Evolutionary conservation across 2,888 invertebrate genomes (phyloP).

Genomic region (Sinohyriopsis cumingii): DNA sequence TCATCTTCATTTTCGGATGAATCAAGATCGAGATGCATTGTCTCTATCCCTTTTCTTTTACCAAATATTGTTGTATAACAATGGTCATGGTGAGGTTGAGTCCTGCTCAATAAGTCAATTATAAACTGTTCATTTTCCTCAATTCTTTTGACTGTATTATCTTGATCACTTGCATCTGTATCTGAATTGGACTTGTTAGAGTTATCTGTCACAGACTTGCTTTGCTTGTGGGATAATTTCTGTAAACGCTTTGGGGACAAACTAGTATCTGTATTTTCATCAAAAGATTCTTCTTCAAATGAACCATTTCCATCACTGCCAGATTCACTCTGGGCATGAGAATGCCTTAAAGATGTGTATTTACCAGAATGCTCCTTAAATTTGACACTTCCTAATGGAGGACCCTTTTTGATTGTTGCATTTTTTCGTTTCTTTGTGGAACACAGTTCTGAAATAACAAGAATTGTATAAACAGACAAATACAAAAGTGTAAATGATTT

Average conservation of each 20-base stretch:
- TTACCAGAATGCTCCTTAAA: too few species aligned
- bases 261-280: too few species aligned
- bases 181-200: neutral
- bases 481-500: too few species aligned
- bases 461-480: too few species aligned
- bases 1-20: conserved; percentile 32
- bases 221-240: neutral
- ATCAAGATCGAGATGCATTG: conserved; percentile 24
- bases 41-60: conserved; percentile 42
- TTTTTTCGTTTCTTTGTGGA: too few species aligned
- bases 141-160: conserved; percentile 45
- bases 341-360: too few species aligned
- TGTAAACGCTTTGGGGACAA: conserved; percentile 3
- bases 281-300: too few species aligned
- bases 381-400: too few species aligned
- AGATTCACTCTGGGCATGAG: too few species aligned
- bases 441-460: too few species aligned
- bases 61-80: conserved; percentile 65
- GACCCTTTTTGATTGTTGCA: too few species aligned
- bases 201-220: neutral
- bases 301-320: too few species aligned
- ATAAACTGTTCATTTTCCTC: conserved; percentile 62
- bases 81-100: conserved; percentile 63
- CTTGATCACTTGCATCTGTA: conserved; percentile 47
- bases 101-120: conserved; percentile 50